phyloP scores from a whole-genome alignment of 2,113 vertebrate species.

The Chaetura pelagica region DNA sequence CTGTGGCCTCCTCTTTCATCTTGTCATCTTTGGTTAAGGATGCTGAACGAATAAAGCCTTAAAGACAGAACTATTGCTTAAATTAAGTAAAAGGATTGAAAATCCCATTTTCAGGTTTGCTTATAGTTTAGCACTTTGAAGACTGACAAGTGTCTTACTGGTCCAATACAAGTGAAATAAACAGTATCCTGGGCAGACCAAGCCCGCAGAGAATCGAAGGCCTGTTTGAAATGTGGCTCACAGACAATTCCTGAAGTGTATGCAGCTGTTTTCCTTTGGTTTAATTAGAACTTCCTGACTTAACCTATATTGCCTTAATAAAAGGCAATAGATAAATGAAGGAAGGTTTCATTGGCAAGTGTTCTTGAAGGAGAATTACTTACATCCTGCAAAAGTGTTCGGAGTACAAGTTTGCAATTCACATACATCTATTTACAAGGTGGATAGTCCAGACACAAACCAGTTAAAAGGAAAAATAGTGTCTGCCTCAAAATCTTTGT shows the following conservation, averaged over 20 bases:
- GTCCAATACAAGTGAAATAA: not conserved
- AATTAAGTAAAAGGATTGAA: not conserved
- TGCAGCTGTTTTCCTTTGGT: not conserved
- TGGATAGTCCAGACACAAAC: not conserved
- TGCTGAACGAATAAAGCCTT: not conserved
- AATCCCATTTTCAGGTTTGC: not conserved
- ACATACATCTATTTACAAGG: not conserved
- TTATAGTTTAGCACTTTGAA: not conserved
- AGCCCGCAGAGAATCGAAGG: not conserved
- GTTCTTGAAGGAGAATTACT: not conserved
- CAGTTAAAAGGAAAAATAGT: not conserved
- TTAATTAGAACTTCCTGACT: not conserved
- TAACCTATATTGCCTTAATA: not conserved
- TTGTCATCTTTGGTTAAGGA: not conserved
- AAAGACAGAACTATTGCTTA: not conserved
- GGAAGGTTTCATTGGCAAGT: not conserved
- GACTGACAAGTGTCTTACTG: not conserved
- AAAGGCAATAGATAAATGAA: not conserved
- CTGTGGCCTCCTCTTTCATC: not conserved
- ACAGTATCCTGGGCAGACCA: not conserved
- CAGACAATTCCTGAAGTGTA: not conserved
- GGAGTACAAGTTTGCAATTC: not conserved
- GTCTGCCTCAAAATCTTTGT: not conserved
- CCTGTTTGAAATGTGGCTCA: not conserved
- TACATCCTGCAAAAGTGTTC: not conserved